Percentiles rank a stretch among this genome's conserved stretches.
Conservation (phyloP, 2,797 vertebrate genomes). For the Anguilla pacifica region DNA sequence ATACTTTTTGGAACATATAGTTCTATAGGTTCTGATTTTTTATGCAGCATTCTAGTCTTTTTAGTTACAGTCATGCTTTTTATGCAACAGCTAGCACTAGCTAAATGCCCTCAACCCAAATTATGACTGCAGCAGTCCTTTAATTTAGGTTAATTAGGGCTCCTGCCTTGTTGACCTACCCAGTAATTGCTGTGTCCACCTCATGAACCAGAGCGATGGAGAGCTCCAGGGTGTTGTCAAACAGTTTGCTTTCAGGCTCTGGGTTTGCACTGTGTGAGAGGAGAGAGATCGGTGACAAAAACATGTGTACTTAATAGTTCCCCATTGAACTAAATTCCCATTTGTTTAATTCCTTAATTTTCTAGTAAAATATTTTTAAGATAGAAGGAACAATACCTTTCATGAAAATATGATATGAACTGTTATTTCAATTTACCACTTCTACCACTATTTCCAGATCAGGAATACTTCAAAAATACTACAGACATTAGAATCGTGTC, state of each 20-base stretch:
- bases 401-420: not conserved
- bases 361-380: not conserved
- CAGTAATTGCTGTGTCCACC: slow-evolving; percentile 89
- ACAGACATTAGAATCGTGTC: too few species aligned
- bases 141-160: not conserved
- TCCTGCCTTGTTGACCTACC: slow-evolving; percentile 72
- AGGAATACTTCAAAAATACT: not conserved
- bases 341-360: not conserved
- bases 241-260: slow-evolving; percentile 78
- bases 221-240: slow-evolving; percentile 85
- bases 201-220: slow-evolving; percentile 88
- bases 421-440: too few species aligned
- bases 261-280: slow-evolving; percentile 78
- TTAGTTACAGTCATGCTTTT: not conserved
- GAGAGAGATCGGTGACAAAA: not conserved
- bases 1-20: not conserved
- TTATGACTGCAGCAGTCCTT: not conserved
- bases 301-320: not conserved
- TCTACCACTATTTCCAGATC: not conserved
- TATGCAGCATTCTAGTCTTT: not conserved
- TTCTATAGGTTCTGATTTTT: not conserved
- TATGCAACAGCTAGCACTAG: not conserved
- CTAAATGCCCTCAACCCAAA: not conserved
- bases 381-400: not conserved
- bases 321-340: not conserved